Evolutionary conservation across 2,113 vertebrate species (phyloP).

Genomic region (Campylorhamphus procurvoides): DNA sequence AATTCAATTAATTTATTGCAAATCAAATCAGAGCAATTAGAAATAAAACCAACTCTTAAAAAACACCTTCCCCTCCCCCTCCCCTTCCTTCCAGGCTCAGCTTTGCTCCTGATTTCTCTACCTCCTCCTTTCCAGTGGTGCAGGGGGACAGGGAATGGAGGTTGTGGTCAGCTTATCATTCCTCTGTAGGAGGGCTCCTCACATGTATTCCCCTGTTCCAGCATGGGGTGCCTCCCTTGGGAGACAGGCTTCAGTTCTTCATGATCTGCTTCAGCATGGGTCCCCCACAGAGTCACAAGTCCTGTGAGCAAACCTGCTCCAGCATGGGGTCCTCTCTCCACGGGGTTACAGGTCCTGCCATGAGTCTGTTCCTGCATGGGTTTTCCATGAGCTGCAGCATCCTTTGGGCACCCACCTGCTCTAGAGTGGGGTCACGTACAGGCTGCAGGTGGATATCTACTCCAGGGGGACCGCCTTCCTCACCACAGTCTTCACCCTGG

Average conservation of each 20-base stretch:
- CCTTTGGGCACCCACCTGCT: neutral
- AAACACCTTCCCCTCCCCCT: neutral
- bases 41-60: neutral
- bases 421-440: accelerated
- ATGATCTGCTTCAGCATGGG: neutral
- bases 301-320: neutral
- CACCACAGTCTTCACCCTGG: neutral
- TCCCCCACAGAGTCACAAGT: too few relatives aligned
- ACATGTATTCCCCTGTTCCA: neutral
- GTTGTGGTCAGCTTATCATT: neutral
- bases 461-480: neutral
- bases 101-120: neutral
- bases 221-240: neutral
- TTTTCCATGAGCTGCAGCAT: neutral
- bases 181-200: neutral
- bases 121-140: neutral
- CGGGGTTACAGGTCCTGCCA: neutral
- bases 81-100: neutral
- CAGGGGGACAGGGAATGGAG: neutral
- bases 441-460: neutral
- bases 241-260: neutral
- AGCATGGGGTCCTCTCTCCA: neutral
- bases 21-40: neutral
- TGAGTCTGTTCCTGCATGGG: neutral
- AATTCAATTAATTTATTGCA: neutral